Base-by-base conservation (phyloP, 1,140 invertebrate species). In the Leptinotarsa defecta region DNA sequence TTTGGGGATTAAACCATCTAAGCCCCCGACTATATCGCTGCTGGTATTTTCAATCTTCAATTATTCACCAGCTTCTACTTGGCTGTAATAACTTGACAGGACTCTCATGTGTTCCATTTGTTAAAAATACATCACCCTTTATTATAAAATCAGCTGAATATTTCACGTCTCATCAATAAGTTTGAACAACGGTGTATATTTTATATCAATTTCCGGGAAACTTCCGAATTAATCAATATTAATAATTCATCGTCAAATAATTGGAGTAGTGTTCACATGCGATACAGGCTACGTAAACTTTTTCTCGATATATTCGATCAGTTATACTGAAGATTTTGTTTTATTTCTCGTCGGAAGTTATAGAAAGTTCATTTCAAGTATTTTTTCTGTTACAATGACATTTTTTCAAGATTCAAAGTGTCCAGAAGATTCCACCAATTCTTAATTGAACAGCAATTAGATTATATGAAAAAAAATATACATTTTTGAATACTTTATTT, bases 141-240 rank as follows among this genome's bases (percentile, higher is more conserved):
- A 76, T 76, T 73, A 76, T 76, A 76, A 76, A 73, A 76, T 73
- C 71, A 27, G 15, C 62, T 76, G 71, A 76, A 76, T 76, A 76
- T 76, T 68, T 61, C 43, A 76, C 68, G 11, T 24, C 34, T 43
- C 75, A 73, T 76, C 75, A 74, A 73, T 76, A 69, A 76, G 65
- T 76, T 73, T 68, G 52, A 73, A 76, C 72, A 67, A 61, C 75
- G 71, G 72, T 68, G 64, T 73, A 69, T 76, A 73, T 73, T 73
- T 76, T 15, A 15, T 77, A 74, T 71, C 76, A 74, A 77, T 74
- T 77, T 77, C 73, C 72, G 57, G 68, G 76, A 77, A 77, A 77
- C 72, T 77, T 77, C 74, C 70, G 19, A 77, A 77, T 70, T 77
- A 71, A 77, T 74, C 68, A 70, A 8, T 48, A 8, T 70, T 48